Evolutionary conservation across 2,113 vertebrate species (phyloP).

Genomic region (Glaucomys volans): DNA sequence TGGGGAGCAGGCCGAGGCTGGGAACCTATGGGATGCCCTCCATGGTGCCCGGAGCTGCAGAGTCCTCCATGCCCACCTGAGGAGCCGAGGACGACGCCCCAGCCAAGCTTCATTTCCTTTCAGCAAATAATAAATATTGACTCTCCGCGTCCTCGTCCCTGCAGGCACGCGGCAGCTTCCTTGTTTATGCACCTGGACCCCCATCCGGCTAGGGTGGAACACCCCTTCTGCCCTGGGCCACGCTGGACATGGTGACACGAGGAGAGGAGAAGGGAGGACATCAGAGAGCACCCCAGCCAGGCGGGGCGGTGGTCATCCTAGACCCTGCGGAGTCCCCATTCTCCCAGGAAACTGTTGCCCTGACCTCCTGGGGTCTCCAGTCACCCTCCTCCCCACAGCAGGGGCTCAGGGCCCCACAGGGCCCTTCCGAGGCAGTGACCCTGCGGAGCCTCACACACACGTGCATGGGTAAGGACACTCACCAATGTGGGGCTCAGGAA

Average conservation of each 20-base stretch:
- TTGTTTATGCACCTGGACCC: slow-evolving; percentile 23
- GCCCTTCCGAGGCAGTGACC: too few relatives aligned
- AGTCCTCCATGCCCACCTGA: not conserved
- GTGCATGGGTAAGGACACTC: not conserved
- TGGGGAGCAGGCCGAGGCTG: not conserved
- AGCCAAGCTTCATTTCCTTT: not conserved
- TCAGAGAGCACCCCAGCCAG: not conserved
- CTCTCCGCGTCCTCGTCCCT: not conserved
- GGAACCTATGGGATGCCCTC: not conserved
- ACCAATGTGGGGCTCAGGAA: not conserved
- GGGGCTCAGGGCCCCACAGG: too few relatives aligned
- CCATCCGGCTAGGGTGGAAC: not conserved
- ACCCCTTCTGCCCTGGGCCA: not conserved
- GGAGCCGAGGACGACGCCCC: not conserved
- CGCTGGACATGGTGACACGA: fast-evolving
- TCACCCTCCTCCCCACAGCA: not conserved
- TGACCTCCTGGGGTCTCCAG: too few relatives aligned
- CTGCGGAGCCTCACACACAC: too few relatives aligned
- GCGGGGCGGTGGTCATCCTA: too few relatives aligned
- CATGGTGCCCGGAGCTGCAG: not conserved
- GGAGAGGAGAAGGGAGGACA: not conserved
- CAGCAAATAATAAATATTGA: slow-evolving; percentile 62
- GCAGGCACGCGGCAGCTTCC: fast-evolving
- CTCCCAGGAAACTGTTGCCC: too few relatives aligned
- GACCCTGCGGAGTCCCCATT: too few relatives aligned